phyloP scores from a whole-genome alignment of 2,888 invertebrate species.

The Rotaria sp. region DNA sequence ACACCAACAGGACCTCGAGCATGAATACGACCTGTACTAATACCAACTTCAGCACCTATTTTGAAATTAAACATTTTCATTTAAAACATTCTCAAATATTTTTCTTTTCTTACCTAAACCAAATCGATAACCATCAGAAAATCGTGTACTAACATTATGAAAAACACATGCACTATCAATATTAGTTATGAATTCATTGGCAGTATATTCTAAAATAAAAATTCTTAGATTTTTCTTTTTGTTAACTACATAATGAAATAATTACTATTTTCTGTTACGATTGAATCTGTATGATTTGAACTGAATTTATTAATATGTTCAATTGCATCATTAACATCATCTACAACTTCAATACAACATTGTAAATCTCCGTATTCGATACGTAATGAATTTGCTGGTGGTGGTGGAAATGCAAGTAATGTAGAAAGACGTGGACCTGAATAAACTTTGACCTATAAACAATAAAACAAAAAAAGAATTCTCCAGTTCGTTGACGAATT shows the following conservation, averaged over 20 bases:
- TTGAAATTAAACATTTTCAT: slow-evolving; percentile 56
- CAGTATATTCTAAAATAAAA: slow-evolving; percentile 45
- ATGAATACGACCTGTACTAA: slow-evolving; percentile 76
- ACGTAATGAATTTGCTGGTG: slow-evolving; percentile 76
- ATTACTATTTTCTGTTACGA: slow-evolving; percentile 81
- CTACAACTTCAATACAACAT: slow-evolving; percentile 89
- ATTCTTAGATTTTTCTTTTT: too few relatives aligned
- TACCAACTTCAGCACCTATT: slow-evolving; percentile 74
- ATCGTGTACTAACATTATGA: slow-evolving; percentile 83
- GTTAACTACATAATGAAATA: not conserved
- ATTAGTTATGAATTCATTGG: slow-evolving; percentile 70
- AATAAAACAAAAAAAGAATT: not conserved
- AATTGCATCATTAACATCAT: slow-evolving; percentile 76
- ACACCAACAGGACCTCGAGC: slow-evolving; percentile 94
- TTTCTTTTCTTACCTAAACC: slow-evolving; percentile 65
- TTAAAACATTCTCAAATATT: too few relatives aligned
- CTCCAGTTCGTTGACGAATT: too few relatives aligned
- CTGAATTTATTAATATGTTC: slow-evolving; percentile 88
- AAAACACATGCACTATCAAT: slow-evolving; percentile 98
- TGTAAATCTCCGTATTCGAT: slow-evolving; percentile 86
- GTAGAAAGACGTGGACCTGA: slow-evolving; percentile 77
- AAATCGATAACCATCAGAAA: slow-evolving; percentile 93
- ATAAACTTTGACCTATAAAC: slow-evolving; percentile 65
- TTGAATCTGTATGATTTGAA: slow-evolving; percentile 90
- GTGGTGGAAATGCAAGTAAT: slow-evolving; percentile 84